A percentile compares a stretch with the other conserved stretches of the same genome.
These are phyloP conservation scores for Grantiella picta DNA, from an alignment of 2,113 vertebrate species.

Conservation along the genomic window DNA sequence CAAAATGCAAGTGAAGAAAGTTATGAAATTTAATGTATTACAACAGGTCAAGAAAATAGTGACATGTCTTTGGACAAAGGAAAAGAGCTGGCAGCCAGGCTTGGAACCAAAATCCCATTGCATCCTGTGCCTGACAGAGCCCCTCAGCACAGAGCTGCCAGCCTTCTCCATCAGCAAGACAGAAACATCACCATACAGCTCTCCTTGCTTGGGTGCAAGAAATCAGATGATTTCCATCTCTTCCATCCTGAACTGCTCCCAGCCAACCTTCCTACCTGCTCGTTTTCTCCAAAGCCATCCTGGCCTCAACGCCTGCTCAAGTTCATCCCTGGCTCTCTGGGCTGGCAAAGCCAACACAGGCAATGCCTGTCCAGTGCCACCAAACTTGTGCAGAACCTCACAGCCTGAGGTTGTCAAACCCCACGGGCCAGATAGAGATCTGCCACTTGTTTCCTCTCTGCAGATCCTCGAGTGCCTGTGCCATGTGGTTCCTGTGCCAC, in stretches of 20 bases:
- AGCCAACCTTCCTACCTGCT: background rate
- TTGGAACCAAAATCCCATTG: background rate
- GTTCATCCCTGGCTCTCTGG: background rate
- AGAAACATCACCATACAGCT: background rate
- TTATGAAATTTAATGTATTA: background rate
- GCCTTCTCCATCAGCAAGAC: background rate
- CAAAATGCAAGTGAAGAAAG: background rate
- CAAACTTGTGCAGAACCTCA: background rate
- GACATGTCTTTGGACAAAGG: background rate
- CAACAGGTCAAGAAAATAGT: background rate
- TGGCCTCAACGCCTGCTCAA: accelerated
- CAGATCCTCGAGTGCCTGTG: background rate
- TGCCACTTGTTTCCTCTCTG: background rate
- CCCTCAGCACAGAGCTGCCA: background rate
- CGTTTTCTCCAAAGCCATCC: background rate
- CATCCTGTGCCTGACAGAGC: background rate
- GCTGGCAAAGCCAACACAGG: background rate
- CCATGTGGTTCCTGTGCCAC: accelerated
- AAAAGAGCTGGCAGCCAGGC: background rate
- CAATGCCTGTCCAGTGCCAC: background rate
- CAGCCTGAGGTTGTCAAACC: background rate
- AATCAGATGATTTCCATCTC: background rate
- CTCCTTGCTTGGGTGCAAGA: background rate
- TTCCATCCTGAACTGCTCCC: background rate
- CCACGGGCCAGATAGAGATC: background rate